Evolutionary conservation across 2,113 vertebrate species (phyloP), one percentile per base, ranked within the genome.

Genomic region (Actenoides lindsayi): DNA sequence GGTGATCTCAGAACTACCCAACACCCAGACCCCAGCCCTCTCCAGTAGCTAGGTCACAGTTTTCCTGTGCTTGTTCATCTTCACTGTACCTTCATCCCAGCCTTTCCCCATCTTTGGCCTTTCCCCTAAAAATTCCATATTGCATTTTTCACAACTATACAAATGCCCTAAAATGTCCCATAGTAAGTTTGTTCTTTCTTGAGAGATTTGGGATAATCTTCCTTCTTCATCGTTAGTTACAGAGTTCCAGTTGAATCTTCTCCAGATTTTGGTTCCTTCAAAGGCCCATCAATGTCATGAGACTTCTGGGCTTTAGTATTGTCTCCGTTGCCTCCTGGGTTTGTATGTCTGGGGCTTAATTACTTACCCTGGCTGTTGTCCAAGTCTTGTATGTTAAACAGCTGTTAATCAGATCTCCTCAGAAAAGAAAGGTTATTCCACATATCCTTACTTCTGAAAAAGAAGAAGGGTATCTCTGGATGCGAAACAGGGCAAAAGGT

Each of bases 11-110:
- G 59, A 21, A 20, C 17, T 23, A 7, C 7, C 11, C 35, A 20
- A 19, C 6, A 21, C 4, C 23, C 33, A 41, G 41, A 16, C 39
- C 8, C 11, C 7, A 7, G 48, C 42, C 25, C 8, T 46, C 41
- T 28, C n/a, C 31, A 27, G 42, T 2, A 37, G 24, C 28, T 12
- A 2, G 15, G 31, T 33, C 18, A 18, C n/a, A 5, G 0, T 37
- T 79, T 41, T 53, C 24, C 24, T n/a, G 12, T n/a, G 46, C 53
- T 68, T 48, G 9, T 71, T 74, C 1, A 1, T 42, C 19, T 33
- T 3, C 21, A 28, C 3, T 1, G 11, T 57, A 28, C 33, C 33
- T 80, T 35, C 31, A 30, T 33, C 27, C 28, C 68, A 46, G 18
- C 5, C 5, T 3, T 67, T 75, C 39, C 20, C 31, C 25, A 42